phyloP scores from a whole-genome alignment of 2,888 invertebrate species.

The Lomographa bimaculata region DNA sequence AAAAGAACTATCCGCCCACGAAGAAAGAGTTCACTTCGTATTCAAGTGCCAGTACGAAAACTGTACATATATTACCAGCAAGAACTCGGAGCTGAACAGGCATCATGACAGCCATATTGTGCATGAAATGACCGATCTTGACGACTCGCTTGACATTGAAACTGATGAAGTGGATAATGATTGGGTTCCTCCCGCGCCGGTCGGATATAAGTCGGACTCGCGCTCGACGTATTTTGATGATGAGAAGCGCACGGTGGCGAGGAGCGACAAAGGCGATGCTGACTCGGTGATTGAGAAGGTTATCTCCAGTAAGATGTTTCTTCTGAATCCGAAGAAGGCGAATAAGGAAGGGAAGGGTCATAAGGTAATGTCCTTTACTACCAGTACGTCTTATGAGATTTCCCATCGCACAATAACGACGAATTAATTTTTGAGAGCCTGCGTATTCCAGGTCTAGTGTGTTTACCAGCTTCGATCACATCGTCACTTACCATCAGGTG shows the following conservation, averaged over 20 bases:
- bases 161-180: constrained; percentile 9
- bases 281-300: constrained; percentile 66
- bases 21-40: constrained; percentile 50
- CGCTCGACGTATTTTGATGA: too few species aligned
- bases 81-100: constrained; percentile 37
- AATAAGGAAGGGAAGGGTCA: constrained; percentile 44
- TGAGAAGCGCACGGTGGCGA: too few species aligned
- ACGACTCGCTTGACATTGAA: constrained; percentile 16
- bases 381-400: too few species aligned
- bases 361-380: constrained; percentile 50
- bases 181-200: too few species aligned
- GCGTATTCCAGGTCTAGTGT: too few species aligned
- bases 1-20: constrained; percentile 49
- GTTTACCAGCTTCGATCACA: too few species aligned
- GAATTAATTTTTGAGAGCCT: too few species aligned
- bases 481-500: too few species aligned
- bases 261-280: too few species aligned
- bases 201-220: too few species aligned
- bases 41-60: constrained; percentile 49
- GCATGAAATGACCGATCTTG: constrained; percentile 40
- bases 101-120: constrained; percentile 45
- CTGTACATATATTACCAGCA: constrained; percentile 48
- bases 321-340: constrained; percentile 42
- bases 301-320: constrained; percentile 61
- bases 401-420: too few species aligned